Base-by-base conservation (phyloP, 2,888 invertebrate genomes). In the Hypena proboscidalis region DNA sequence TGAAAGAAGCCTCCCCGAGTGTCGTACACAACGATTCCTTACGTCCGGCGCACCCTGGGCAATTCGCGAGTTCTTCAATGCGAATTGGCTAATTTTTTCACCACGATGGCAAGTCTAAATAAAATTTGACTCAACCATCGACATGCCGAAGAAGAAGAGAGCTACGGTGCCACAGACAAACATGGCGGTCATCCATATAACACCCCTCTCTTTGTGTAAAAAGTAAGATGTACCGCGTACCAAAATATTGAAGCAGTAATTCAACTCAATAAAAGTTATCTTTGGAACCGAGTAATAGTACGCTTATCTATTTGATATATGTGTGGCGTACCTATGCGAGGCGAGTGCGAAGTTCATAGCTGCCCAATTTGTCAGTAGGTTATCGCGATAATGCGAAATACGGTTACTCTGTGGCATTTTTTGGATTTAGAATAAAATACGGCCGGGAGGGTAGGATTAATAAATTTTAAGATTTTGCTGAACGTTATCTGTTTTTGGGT, bases 251-350 rank as follows among this genome's bases (percentile, higher is more conserved):
- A 6, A 19, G 13, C 14, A 25, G 15, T 59, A 52, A 56, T 48
- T 55, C 63, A 58, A 58, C 51, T 60, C 60, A 58, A 60, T 63
- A 61, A 52, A 61, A 56, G 42, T 41, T 61, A 63, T 63, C 58
- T 58, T 11, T 33, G 54, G 45, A 39, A 26, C 44, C 9, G 55
- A 40, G 51, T 60, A 57, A 50, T 53, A 49, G 42, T 44, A 32
- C 25, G 32, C 39, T 62, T 69, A 70, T 70, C 70, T 64, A 1
- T 27, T 48, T 70, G 59, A 69, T 59, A 54, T 70, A 67, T 56
- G 46, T 53, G 37, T 21, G 29, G 43, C 36, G 43, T 47, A 57
- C 57, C 52, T 42, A 59, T 44, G 52, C 9, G 31, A 8, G 33
- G 23, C 19, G 32, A 45, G 59, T 62, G 46, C 56, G 42, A 47